Evolutionary conservation across 1,140 invertebrate genomes (phyloP).

Genomic region (Drosophila kepulauana): DNA sequence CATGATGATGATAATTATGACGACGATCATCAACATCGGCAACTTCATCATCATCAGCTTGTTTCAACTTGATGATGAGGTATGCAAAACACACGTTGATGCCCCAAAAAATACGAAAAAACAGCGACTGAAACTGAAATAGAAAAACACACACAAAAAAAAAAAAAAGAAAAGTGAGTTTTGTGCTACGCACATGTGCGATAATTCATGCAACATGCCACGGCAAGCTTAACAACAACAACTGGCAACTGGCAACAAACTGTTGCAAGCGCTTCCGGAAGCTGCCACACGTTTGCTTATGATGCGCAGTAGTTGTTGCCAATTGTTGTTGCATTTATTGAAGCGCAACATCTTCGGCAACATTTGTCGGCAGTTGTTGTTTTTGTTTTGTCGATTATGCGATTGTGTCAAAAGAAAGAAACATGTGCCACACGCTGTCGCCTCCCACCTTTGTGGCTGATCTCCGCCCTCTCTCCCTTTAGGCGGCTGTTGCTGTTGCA

Average conservation of each 20-base stretch:
- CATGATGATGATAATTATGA: constrained; percentile 46
- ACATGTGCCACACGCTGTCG: constrained; percentile 31
- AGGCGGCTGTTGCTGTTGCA: constrained; percentile 56
- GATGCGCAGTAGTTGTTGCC: constrained; percentile 22
- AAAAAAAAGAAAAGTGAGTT: constrained; percentile 20
- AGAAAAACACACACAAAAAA: background rate
- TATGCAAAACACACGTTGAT: constrained; percentile 43
- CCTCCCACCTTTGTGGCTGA: constrained; percentile 40
- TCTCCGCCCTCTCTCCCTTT: background rate
- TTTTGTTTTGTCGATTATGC: constrained; percentile 47
- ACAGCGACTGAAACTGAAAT: constrained; percentile 1
- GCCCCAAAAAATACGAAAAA: constrained; percentile 23
- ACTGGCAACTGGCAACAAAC: constrained; percentile 23
- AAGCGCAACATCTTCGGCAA: constrained; percentile 44
- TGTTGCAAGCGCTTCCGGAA: constrained; percentile 64
- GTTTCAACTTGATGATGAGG: background rate
- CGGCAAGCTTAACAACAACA: constrained; percentile 11
- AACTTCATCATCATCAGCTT: constrained; percentile 8
- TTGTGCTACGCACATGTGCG: constrained; percentile 55
- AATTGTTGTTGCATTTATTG: constrained; percentile 46
- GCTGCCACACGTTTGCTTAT: constrained; percentile 55
- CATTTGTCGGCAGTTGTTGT: constrained; percentile 31
- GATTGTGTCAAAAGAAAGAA: constrained; percentile 53
- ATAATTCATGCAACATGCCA: constrained; percentile 49
- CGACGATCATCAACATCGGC: constrained; percentile 28